Percentiles rank a stretch among this genome's conserved stretches.
These are phyloP conservation scores for Gymnogyps californianus DNA, from an alignment of 2,113 vertebrate genomes.

Conservation along the genomic window DNA sequence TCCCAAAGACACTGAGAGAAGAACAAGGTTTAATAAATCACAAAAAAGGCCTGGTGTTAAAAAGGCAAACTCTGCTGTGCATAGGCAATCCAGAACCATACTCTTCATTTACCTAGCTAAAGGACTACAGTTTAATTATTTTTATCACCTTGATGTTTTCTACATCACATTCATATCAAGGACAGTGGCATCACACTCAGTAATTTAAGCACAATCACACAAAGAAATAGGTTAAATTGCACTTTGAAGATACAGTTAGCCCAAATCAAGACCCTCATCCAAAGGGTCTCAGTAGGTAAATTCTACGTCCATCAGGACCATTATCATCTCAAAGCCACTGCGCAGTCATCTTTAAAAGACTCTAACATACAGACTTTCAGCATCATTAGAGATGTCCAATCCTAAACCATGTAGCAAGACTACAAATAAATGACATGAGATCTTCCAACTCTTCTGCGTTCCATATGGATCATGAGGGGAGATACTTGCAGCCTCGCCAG, in stretches of 20 bases:
- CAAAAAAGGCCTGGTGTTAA: neutral
- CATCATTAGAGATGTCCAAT: rapidly evolving
- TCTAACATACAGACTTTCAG: neutral
- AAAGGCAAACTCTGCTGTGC: neutral
- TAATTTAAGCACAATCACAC: neutral
- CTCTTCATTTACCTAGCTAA: neutral
- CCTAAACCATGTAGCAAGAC: rapidly evolving
- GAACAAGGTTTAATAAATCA: neutral
- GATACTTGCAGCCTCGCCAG: neutral
- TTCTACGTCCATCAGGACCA: rapidly evolving
- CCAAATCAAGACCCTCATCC: neutral
- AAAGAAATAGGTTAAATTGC: neutral
- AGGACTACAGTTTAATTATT: rapidly evolving
- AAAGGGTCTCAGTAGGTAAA: neutral
- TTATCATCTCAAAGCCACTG: no score
- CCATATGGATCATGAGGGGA: neutral
- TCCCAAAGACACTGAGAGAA: rapidly evolving
- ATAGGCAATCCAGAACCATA: neutral
- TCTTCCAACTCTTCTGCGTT: neutral
- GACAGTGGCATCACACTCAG: neutral
- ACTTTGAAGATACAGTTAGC: neutral
- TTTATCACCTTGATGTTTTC: neutral
- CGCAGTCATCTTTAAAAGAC: rapidly evolving
- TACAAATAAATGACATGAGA: rapidly evolving
- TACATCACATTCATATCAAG: rapidly evolving